Evolutionary conservation across 64 coral and sea anemone species (phyloP).

Genomic region (Montipora sp.): DNA sequence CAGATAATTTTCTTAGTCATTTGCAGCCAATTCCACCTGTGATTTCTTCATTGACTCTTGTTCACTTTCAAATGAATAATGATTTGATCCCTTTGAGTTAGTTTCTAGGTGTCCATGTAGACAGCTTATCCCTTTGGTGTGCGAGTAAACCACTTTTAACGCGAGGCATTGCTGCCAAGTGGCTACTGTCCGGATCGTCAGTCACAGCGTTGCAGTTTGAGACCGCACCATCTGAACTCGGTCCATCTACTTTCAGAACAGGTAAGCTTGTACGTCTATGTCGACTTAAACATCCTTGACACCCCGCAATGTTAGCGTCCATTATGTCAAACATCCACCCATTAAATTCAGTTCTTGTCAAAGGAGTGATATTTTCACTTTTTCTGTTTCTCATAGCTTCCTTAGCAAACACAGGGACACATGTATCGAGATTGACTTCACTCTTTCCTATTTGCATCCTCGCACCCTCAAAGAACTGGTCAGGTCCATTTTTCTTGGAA

Average conservation of each 20-base stretch:
- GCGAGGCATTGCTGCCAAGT: not conserved
- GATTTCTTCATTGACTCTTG: not conserved
- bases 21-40: not conserved
- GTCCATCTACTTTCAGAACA: not conserved
- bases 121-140: not conserved
- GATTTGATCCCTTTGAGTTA: not conserved
- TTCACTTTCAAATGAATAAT: not conserved
- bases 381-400: not conserved
- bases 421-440: conserved; percentile 13
- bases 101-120: not conserved
- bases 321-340: conserved; percentile 13
- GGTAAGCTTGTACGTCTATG: conserved; percentile 25
- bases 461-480: conserved; percentile 19
- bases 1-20: not conserved
- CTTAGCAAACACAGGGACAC: conserved; percentile 11
- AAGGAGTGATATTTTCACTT: not conserved
- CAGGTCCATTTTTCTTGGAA: not conserved
- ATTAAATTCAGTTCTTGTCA: conserved; percentile 4
- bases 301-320: not conserved
- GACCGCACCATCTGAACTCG: not conserved
- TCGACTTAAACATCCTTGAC: not conserved
- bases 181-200: not conserved
- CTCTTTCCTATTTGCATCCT: conserved; percentile 11
- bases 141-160: not conserved
- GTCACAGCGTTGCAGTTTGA: not conserved